phyloP scores from a whole-genome alignment of 1,140 invertebrate genomes.

The Pseudomyrmex cubaensis region DNA sequence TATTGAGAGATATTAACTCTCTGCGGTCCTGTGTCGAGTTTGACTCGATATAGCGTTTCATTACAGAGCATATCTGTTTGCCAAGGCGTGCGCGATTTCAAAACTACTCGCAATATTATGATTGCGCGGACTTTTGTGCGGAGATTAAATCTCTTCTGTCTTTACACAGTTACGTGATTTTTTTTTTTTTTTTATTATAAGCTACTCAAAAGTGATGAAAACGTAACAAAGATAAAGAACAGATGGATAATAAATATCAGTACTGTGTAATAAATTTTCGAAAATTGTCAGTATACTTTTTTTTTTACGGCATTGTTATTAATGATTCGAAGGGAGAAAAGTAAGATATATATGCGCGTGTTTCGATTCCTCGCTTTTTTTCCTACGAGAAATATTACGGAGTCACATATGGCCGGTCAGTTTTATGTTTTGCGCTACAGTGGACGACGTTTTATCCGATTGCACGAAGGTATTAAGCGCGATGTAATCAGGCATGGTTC shows the following conservation, averaged over 20 bases:
- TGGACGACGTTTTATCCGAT: not conserved
- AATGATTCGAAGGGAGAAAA: not conserved
- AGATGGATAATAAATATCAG: too few relatives aligned
- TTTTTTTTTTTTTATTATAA: too few relatives aligned
- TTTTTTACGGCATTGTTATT: not conserved
- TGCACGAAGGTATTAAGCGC: conserved; percentile 26
- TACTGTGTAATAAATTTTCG: not conserved
- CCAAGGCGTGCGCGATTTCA: too few relatives aligned
- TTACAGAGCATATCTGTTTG: too few relatives aligned
- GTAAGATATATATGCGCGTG: not conserved
- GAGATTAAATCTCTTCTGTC: too few relatives aligned
- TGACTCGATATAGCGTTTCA: too few relatives aligned
- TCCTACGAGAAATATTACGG: not conserved
- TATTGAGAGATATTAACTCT: not conserved
- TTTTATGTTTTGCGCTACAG: not conserved
- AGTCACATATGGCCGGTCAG: not conserved
- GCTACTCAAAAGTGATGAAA: too few relatives aligned
- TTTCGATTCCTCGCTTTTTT: not conserved
- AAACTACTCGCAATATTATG: too few relatives aligned
- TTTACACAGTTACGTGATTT: too few relatives aligned
- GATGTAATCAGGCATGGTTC: not conserved
- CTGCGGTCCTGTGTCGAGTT: too few relatives aligned
- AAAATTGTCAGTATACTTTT: not conserved
- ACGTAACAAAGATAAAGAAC: too few relatives aligned
- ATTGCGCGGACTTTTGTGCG: too few relatives aligned